Conservation (phyloP, 2,888 invertebrate species). For the Mylabris sibirica region DNA sequence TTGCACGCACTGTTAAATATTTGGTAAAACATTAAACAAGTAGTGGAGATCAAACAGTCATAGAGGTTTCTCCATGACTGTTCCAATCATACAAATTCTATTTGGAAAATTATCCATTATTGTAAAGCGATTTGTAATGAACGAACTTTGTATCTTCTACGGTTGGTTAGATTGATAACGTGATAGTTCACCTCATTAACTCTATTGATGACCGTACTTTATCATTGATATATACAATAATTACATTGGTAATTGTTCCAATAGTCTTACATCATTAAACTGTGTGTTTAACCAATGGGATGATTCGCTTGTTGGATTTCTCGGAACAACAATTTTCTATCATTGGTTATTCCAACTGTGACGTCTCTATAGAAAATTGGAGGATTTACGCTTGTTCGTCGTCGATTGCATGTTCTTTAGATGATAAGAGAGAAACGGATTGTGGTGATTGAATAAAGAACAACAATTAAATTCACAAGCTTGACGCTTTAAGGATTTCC, state of each 20-base stretch:
- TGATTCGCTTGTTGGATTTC: neutral
- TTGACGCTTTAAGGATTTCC: too few relatives aligned
- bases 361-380: neutral
- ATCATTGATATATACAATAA: slow-evolving; percentile 56
- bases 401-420: neutral
- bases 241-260: slow-evolving; percentile 58
- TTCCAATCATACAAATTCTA: slow-evolving; percentile 4
- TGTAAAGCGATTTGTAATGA: neutral
- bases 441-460: neutral
- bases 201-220: slow-evolving; percentile 57
- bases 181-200: slow-evolving; percentile 58
- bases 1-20: neutral
- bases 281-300: neutral
- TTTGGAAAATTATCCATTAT: neutral
- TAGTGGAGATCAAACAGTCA: neutral
- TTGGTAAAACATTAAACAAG: neutral
- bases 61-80: neutral
- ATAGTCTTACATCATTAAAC: neutral
- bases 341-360: neutral
- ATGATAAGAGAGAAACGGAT: neutral
- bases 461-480: neutral
- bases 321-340: neutral
- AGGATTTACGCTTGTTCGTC: neutral
- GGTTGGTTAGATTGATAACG: slow-evolving; percentile 44
- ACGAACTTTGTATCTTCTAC: neutral